Percentiles rank a stretch among this genome's conserved stretches.
These are phyloP conservation scores for Dinocampus coccinellae DNA, from an alignment of 2,888 invertebrate species.

Conservation along the genomic window DNA sequence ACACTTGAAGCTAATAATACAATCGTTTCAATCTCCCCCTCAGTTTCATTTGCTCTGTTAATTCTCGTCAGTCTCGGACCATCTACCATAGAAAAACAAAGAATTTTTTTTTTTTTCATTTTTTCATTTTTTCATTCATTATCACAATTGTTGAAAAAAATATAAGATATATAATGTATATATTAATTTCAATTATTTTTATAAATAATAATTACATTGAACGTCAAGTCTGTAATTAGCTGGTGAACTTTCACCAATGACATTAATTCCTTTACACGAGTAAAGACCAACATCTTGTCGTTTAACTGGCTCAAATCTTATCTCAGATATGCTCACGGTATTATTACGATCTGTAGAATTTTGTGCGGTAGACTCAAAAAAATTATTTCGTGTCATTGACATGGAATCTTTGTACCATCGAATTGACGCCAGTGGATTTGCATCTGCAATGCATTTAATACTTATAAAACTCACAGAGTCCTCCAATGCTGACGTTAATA, in stretches of 20 bases:
- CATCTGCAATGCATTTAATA: conserved; percentile 72
- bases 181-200: not conserved
- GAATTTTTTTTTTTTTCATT: too few species aligned
- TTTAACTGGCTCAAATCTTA: conserved; percentile 73
- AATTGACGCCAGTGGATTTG: conserved; percentile 72
- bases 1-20: conserved; percentile 69
- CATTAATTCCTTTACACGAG: conserved; percentile 87
- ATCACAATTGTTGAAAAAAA: not conserved
- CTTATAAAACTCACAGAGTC: conserved; percentile 71
- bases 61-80: conserved; percentile 64
- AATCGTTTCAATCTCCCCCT: conserved; percentile 55
- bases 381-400: conserved; percentile 53
- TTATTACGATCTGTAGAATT: conserved; percentile 64
- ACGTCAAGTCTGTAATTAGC: conserved; percentile 72
- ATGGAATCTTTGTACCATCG: conserved; percentile 70
- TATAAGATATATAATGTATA: conserved; percentile 28
- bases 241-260: conserved; percentile 77
- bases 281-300: conserved; percentile 80
- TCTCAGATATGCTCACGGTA: conserved; percentile 63
- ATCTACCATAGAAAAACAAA: conserved; percentile 60
- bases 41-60: conserved; percentile 56
- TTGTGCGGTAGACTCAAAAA: conserved; percentile 69
- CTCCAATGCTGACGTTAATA: conserved; percentile 69
- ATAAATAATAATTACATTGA: conserved; percentile 69
- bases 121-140: too few species aligned